A percentile compares a stretch with the other conserved stretches of the same genome.
phyloP scores from a whole-genome alignment of 2,113 vertebrate genomes.

The Eclectus roratus region DNA sequence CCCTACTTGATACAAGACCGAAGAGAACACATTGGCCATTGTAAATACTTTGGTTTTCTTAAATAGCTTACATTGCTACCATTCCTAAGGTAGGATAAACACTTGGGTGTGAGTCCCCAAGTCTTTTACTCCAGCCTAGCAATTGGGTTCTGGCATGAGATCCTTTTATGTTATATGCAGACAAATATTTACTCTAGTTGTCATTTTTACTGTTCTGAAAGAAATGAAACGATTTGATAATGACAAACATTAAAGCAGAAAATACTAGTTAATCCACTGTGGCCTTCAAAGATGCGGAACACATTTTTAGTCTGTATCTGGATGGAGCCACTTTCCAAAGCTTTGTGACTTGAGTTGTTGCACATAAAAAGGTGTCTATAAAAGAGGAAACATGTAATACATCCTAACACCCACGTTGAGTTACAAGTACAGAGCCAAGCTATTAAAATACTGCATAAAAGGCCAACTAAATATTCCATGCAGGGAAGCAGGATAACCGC shows the following conservation, averaged over 20 bases:
- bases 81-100: background rate
- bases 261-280: background rate
- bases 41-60: background rate
- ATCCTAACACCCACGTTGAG: fast-evolving
- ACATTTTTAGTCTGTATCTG: background rate
- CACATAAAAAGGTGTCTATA: background rate
- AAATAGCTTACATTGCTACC: background rate
- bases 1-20: background rate
- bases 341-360: background rate
- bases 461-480: too few species aligned
- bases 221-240: background rate
- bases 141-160: background rate
- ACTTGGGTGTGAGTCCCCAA: background rate
- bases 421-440: background rate
- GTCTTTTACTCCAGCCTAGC: background rate
- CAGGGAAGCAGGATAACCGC: fast-evolving
- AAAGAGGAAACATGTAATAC: fast-evolving
- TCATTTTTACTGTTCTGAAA: background rate
- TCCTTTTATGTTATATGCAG: background rate
- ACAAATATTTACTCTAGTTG: background rate
- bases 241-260: background rate
- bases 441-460: background rate
- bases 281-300: background rate
- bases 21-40: background rate
- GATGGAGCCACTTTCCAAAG: background rate